A percentile compares a stretch with the other conserved stretches of the same genome.
phyloP scores from a whole-genome alignment of 2,113 vertebrate species.

The Actenoides lindsayi region DNA sequence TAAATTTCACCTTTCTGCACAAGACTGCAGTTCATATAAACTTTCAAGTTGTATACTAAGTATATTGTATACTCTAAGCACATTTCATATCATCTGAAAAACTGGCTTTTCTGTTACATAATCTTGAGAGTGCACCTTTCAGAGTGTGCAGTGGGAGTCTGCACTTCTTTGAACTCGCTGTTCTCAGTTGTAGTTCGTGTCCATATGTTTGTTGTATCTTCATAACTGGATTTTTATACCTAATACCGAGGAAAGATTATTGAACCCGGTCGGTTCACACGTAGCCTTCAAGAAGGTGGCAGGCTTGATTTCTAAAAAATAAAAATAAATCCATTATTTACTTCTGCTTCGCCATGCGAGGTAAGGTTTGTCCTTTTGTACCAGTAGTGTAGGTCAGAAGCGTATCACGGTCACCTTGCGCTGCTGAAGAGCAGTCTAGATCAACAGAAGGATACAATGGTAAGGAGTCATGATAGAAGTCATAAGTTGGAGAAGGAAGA shows the following conservation, averaged over 20 bases:
- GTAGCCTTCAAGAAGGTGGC: not conserved
- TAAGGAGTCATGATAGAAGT: not conserved
- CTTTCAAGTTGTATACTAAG: not conserved
- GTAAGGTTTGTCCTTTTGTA: not conserved
- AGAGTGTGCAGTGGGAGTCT: not conserved
- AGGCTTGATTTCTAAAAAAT: not conserved
- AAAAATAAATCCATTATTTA: not conserved
- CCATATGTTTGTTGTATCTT: not conserved
- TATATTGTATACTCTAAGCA: not conserved
- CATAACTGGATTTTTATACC: not conserved
- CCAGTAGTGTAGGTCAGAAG: not conserved
- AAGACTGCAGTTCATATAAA: not conserved
- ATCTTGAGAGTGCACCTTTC: not conserved
- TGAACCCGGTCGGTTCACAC: not conserved
- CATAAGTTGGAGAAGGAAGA: not conserved
- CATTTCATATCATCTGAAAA: not conserved
- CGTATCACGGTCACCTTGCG: not conserved
- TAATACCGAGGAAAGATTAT: not conserved
- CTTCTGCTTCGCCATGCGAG: not conserved
- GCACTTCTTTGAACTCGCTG: not conserved
- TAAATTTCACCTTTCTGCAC: not conserved
- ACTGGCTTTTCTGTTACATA: not conserved
- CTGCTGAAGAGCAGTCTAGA: not conserved
- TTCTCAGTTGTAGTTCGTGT: not conserved
- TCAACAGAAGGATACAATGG: not conserved